Percentiles rank a stretch among this genome's conserved stretches.
Evolutionary conservation across 1,140 invertebrate species (phyloP).

Genomic region (Potamilus streckersoni): DNA sequence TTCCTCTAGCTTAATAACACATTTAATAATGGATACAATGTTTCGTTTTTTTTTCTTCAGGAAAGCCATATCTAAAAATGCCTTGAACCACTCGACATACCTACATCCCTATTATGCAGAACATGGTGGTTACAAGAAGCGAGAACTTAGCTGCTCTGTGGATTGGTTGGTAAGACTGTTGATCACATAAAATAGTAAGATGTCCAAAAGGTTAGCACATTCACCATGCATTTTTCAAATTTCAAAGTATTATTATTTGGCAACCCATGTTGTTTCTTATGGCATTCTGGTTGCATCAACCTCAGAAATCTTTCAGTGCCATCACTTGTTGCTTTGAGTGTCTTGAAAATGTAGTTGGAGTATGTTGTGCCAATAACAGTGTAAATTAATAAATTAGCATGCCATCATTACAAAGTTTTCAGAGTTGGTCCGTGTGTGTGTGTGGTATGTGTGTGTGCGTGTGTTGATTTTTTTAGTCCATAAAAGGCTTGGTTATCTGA

Average conservation of each 20-base stretch:
- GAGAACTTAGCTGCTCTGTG: conserved; percentile 58
- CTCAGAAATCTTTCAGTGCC: too few species aligned
- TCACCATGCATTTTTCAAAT: background rate
- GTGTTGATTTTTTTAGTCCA: too few species aligned
- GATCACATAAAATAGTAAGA: background rate
- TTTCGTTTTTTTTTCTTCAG: conserved; percentile 45
- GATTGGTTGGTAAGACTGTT: conserved; percentile 62
- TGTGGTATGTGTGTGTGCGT: too few species aligned
- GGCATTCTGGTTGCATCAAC: too few species aligned
- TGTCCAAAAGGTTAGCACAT: background rate
- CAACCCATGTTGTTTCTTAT: background rate
- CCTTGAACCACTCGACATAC: conserved; percentile 49
- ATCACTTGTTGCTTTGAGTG: too few species aligned
- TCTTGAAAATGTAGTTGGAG: too few species aligned
- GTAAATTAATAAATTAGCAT: too few species aligned
- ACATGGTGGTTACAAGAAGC: conserved; percentile 47
- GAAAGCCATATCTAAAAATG: conserved; percentile 62
- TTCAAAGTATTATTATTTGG: background rate
- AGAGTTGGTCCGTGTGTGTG: too few species aligned
- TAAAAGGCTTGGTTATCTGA: too few species aligned
- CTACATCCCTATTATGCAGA: conserved; percentile 62
- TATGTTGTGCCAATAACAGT: too few species aligned
- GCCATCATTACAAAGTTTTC: too few species aligned
- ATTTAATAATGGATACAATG: background rate
- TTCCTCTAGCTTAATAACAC: too few species aligned